These are phyloP conservation scores for Ctenicera cuprea DNA, from an alignment of 2,888 invertebrate species.

Conservation along the genomic window DNA sequence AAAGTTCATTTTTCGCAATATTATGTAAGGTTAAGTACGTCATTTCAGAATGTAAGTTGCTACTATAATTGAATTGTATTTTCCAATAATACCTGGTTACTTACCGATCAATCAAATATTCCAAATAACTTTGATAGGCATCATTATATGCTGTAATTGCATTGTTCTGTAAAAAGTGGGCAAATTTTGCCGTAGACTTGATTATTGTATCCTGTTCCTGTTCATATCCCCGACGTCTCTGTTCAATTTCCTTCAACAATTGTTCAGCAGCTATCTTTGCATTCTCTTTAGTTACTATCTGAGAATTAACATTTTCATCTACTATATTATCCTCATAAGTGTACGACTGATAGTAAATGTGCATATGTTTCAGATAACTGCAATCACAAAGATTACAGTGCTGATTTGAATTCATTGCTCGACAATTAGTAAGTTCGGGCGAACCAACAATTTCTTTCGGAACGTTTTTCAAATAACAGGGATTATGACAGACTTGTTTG, in stretches of 20 bases:
- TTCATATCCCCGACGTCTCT: conserved; percentile 51
- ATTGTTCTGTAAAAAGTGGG: conserved; percentile 66
- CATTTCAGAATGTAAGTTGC: no score
- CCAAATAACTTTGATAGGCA: conserved; percentile 65
- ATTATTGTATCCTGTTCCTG: conserved; percentile 63
- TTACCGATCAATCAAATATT: conserved; percentile 65
- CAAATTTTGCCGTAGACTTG: conserved; percentile 65
- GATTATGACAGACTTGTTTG: conserved; percentile 53
- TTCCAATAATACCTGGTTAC: no score
- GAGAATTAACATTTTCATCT: conserved; percentile 60
- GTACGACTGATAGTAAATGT: conserved; percentile 67
- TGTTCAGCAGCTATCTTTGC: conserved; percentile 38
- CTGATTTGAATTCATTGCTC: conserved; percentile 61
- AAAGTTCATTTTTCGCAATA: no score
- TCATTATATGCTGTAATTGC: conserved; percentile 67
- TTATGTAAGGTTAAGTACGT: no score
- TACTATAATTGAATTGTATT: no score
- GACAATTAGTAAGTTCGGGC: conserved; percentile 63
- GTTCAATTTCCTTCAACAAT: not conserved
- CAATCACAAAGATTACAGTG: conserved; percentile 60
- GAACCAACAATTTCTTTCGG: conserved; percentile 66
- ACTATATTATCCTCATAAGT: conserved; percentile 60
- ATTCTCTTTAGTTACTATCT: conserved; percentile 60
- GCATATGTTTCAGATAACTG: conserved; percentile 66
- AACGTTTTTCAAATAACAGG: conserved; percentile 65